Evolutionary conservation across 2,113 vertebrate species (phyloP).

Genomic region (Misgurnus mizolepis): DNA sequence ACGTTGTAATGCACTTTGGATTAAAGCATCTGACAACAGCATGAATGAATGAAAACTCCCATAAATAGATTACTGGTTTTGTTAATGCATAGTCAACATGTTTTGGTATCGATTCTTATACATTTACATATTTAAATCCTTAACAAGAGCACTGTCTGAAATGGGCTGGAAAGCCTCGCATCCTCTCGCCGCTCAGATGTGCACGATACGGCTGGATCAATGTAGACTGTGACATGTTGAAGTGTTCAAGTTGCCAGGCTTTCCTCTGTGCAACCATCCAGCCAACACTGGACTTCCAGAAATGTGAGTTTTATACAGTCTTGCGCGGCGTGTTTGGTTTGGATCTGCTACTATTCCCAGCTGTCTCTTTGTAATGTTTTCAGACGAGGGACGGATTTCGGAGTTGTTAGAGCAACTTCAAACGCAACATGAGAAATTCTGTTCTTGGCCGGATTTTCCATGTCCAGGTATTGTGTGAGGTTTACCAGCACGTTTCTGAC

Average conservation of each 20-base stretch:
- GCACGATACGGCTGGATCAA: conserved; percentile 89
- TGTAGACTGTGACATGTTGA: conserved; percentile 86
- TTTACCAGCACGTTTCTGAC: not conserved
- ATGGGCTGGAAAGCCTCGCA: conserved; percentile 87
- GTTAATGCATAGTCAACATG: too few relatives aligned
- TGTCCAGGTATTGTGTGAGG: conserved; percentile 82
- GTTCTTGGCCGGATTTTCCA: conserved; percentile 95
- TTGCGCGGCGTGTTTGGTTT: not conserved
- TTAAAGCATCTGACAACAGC: too few relatives aligned
- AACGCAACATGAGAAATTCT: conserved; percentile 91
- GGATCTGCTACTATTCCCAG: conserved; percentile 10
- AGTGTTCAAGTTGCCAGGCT: conserved; percentile 91
- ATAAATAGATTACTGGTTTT: not conserved
- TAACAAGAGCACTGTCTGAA: conserved; percentile 81
- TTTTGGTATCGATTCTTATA: not conserved
- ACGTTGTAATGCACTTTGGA: too few relatives aligned
- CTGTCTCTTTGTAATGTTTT: conserved; percentile 34
- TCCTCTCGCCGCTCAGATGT: conserved; percentile 86
- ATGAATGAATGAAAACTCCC: not conserved
- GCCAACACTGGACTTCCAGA: conserved; percentile 79
- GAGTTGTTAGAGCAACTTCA: conserved; percentile 84
- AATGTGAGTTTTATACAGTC: conserved; percentile 75
- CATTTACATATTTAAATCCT: conserved; percentile 65
- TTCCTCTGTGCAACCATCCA: conserved; percentile 87
- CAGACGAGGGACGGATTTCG: conserved; percentile 84